Conservation (phyloP, 2,888 invertebrate genomes). For the Thalpophila matura region DNA sequence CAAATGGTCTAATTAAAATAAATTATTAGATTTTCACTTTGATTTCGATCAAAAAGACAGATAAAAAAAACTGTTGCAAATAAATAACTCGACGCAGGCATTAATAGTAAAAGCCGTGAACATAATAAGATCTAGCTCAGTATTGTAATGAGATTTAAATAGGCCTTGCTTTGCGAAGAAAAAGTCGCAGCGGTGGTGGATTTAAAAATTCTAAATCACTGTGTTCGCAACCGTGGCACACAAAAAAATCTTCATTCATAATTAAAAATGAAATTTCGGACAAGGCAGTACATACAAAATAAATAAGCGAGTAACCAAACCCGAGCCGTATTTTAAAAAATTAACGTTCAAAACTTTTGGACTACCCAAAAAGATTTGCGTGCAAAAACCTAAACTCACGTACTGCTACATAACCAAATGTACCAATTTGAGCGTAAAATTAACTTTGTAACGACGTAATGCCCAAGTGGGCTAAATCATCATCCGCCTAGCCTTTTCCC, state of each 20-base stretch:
- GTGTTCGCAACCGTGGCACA: constrained; percentile 12
- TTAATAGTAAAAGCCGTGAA: no score
- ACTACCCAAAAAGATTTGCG: constrained; percentile 52
- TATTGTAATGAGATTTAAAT: neutral
- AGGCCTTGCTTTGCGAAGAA: neutral
- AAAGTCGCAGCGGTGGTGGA: constrained; percentile 17
- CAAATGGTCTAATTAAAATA: no score
- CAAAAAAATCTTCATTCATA: constrained; percentile 40
- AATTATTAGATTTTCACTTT: no score
- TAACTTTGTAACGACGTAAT: constrained; percentile 66
- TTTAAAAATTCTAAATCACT: constrained; percentile 22
- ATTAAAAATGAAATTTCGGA: constrained; percentile 47
- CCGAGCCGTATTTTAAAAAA: constrained; percentile 45
- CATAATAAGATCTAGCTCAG: neutral
- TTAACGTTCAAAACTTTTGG: constrained; percentile 54
- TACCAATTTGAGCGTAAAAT: constrained; percentile 65
- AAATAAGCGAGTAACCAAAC: constrained; percentile 54
- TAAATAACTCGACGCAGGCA: no score
- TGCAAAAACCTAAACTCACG: constrained; percentile 49
- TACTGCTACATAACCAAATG: constrained; percentile 47
- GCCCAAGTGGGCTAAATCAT: constrained; percentile 70
- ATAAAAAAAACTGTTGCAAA: no score
- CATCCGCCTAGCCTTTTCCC: no score
- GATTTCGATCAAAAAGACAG: no score
- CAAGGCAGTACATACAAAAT: constrained; percentile 37